Evolutionary conservation across 2,888 invertebrate species (phyloP).

Genomic region (Oxytorus armatus): DNA sequence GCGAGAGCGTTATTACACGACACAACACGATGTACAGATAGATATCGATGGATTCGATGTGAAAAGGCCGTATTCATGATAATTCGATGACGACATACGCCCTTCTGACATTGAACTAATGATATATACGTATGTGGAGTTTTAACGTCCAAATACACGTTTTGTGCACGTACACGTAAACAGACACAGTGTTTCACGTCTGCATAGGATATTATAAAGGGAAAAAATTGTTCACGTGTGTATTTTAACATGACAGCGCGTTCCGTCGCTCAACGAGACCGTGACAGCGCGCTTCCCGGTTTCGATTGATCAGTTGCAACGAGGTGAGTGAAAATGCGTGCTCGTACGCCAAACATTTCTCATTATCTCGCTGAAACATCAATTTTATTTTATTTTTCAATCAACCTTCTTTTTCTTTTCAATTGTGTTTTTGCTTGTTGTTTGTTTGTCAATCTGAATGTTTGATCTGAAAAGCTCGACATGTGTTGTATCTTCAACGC

Average conservation of each 20-base stretch:
- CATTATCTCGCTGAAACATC: neutral
- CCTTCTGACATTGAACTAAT: constrained; percentile 12
- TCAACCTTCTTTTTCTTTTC: neutral
- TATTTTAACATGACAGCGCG: constrained; percentile 59
- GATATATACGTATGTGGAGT: no score
- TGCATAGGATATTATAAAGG: constrained; percentile 31
- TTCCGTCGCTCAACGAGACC: constrained; percentile 48
- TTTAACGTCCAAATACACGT: neutral
- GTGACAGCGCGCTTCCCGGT: constrained; percentile 64
- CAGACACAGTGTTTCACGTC: constrained; percentile 27
- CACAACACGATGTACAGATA: neutral
- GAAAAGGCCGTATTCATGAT: neutral
- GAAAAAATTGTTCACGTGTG: constrained; percentile 41
- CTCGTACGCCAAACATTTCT: neutral
- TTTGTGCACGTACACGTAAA: constrained; percentile 19
- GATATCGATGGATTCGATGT: neutral
- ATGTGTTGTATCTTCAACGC: no score
- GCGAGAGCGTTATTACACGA: constrained; percentile 6
- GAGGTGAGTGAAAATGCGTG: constrained; percentile 50
- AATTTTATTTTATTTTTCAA: constrained; percentile 2
- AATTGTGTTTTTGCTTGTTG: neutral
- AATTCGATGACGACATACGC: neutral
- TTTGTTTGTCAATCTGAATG: no score
- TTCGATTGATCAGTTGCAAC: constrained; percentile 57
- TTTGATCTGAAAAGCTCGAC: no score